phyloP scores from a whole-genome alignment of 2,113 vertebrate genomes.

The Pagrus major region DNA sequence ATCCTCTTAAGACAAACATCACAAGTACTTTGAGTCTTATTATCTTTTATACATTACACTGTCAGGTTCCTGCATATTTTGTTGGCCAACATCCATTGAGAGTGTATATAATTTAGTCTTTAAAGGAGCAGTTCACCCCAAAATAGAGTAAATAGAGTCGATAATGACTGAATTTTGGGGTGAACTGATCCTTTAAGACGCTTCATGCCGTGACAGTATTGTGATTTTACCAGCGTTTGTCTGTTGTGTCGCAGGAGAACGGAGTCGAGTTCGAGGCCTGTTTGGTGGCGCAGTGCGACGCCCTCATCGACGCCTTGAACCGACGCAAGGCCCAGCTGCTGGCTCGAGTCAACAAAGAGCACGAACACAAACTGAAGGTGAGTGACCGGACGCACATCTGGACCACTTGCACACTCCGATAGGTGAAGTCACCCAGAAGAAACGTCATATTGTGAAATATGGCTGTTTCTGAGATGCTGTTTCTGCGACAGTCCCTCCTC shows the following conservation, averaged over 20 bases:
- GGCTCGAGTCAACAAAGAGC: conserved; percentile 95
- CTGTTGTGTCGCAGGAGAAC: conserved; percentile 88
- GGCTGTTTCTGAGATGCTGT: neutral
- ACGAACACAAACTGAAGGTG: conserved; percentile 98
- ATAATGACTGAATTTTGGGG: too few species aligned
- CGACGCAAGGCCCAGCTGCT: conserved; percentile 96
- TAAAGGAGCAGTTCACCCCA: neutral
- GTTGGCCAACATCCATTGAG: neutral
- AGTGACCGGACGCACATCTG: neutral
- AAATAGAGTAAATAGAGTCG: too few species aligned
- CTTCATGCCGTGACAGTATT: neutral
- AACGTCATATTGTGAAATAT: neutral
- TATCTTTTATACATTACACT: too few species aligned
- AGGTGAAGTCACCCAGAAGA: neutral
- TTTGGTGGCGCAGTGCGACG: conserved; percentile 98
- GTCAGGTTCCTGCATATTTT: neutral
- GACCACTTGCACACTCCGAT: neutral
- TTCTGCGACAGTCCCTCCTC: too few species aligned
- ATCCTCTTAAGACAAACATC: too few species aligned
- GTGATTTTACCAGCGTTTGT: conserved; percentile 6
- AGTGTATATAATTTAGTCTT: neutral
- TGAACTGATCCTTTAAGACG: too few species aligned
- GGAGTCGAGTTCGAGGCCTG: conserved; percentile 99
- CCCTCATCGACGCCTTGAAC: conserved; percentile 97
- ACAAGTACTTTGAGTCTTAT: neutral